Evolutionary conservation across 2,888 invertebrate species (phyloP).

Genomic region (Acholoe squamosa): DNA sequence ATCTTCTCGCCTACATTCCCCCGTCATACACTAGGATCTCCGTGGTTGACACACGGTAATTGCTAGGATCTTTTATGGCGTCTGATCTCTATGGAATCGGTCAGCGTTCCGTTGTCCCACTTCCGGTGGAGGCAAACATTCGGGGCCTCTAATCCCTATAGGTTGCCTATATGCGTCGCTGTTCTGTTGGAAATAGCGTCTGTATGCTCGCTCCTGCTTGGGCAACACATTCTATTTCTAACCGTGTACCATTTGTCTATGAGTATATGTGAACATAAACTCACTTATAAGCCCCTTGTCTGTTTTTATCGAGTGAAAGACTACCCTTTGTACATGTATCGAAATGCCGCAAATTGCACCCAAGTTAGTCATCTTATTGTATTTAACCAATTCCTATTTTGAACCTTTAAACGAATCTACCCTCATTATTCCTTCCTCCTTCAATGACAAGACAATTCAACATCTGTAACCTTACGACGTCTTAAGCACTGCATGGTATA

Average conservation of each 20-base stretch:
- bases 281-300: too few species aligned
- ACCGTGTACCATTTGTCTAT: not conserved
- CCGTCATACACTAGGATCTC: not conserved
- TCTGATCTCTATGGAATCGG: slow-evolving; percentile 12
- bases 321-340: too few species aligned
- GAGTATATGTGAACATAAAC: too few species aligned
- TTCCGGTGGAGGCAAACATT: not conserved
- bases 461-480: too few species aligned
- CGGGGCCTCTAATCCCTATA: not conserved
- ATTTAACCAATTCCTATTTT: too few species aligned
- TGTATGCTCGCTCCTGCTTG: not conserved
- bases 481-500: too few species aligned
- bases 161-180: not conserved
- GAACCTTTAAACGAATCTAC: too few species aligned
- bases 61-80: slow-evolving; percentile 38
- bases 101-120: slow-evolving; percentile 19
- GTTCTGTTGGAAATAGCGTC: not conserved
- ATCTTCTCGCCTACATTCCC: not conserved
- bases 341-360: too few species aligned
- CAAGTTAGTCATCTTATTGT: too few species aligned
- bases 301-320: too few species aligned
- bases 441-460: too few species aligned
- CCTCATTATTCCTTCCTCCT: too few species aligned
- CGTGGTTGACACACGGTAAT: slow-evolving; percentile 17
- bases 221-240: not conserved